These are phyloP conservation scores for Nomada ferruginata DNA, from an alignment of 2,888 invertebrate genomes.

Conservation along the genomic window DNA sequence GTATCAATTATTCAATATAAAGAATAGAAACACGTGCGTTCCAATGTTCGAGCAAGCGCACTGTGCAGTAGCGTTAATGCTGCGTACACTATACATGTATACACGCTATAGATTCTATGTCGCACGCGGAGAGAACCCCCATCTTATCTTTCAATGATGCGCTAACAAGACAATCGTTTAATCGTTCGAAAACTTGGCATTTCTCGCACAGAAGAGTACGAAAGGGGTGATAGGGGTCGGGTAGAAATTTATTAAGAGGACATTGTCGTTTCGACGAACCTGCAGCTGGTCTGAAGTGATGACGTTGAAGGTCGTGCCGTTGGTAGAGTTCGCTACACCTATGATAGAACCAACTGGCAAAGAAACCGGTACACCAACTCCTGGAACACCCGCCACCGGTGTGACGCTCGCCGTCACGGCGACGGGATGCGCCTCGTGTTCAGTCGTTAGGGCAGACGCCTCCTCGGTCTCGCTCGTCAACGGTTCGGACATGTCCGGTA, in stretches of 20 bases:
- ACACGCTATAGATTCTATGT: not conserved
- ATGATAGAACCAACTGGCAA: slow-evolving; percentile 93
- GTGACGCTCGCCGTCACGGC: slow-evolving; percentile 79
- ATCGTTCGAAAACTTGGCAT: not conserved
- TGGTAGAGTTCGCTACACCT: slow-evolving; percentile 84
- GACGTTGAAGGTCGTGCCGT: slow-evolving; percentile 93
- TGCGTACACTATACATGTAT: slow-evolving; percentile 5
- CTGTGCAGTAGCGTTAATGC: slow-evolving; percentile 1
- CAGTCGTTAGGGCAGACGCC: slow-evolving; percentile 78
- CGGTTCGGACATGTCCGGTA: slow-evolving; percentile 86
- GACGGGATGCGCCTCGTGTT: slow-evolving; percentile 82
- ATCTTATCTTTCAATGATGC: not conserved
- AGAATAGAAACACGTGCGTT: slow-evolving; percentile 17
- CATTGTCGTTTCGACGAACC: slow-evolving; percentile 70
- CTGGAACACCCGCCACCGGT: slow-evolving; percentile 85
- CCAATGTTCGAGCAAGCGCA: slow-evolving; percentile 24
- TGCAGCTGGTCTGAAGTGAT: slow-evolving; percentile 93
- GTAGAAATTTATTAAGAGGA: not conserved
- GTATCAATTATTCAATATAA: not conserved
- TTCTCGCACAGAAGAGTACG: not conserved
- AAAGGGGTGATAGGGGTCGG: not conserved
- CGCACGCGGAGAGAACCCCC: not conserved
- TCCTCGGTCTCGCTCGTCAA: slow-evolving; percentile 85
- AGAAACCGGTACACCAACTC: slow-evolving; percentile 88
- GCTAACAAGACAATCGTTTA: slow-evolving; percentile 4